Conservation (phyloP, 2,888 invertebrate genomes). For the Cremastinae sp. region DNA sequence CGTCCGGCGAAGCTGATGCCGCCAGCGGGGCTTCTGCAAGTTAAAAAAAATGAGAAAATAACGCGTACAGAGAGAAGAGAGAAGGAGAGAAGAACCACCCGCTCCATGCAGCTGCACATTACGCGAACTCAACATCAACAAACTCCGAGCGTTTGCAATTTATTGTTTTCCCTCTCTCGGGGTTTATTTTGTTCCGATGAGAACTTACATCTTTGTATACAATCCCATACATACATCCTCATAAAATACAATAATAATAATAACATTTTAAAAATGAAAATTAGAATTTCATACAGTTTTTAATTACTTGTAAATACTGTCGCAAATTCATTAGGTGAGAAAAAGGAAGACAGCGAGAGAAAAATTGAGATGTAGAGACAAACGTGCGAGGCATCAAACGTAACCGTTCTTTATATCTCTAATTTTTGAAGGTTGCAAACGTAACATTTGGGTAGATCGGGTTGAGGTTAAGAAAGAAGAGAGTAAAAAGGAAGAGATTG, state of each 20-base stretch:
- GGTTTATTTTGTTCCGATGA: slow-evolving; percentile 30
- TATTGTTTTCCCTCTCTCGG: slow-evolving; percentile 19
- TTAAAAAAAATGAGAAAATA: slow-evolving; percentile 7
- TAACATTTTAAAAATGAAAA: no score
- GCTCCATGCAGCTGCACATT: slow-evolving; percentile 61
- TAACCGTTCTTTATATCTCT: no score
- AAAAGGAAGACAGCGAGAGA: no score
- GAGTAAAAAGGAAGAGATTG: neutral
- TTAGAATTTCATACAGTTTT: no score
- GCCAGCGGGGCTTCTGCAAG: slow-evolving; percentile 40
- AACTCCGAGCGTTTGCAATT: slow-evolving; percentile 49
- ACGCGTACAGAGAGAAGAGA: slow-evolving; percentile 2
- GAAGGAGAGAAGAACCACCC: slow-evolving; percentile 45
- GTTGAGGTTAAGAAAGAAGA: neutral
- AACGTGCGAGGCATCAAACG: no score
- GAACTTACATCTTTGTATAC: neutral
- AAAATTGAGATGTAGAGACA: no score
- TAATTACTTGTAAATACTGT: no score
- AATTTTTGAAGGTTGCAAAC: no score
- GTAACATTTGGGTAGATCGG: no score
- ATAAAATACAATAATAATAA: no score
- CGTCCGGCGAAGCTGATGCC: slow-evolving; percentile 44
- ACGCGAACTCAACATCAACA: slow-evolving; percentile 46
- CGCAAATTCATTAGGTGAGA: no score
- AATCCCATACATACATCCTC: no score